Base-by-base conservation (phyloP, 2,113 vertebrate genomes). In the Fregata magnificens region DNA sequence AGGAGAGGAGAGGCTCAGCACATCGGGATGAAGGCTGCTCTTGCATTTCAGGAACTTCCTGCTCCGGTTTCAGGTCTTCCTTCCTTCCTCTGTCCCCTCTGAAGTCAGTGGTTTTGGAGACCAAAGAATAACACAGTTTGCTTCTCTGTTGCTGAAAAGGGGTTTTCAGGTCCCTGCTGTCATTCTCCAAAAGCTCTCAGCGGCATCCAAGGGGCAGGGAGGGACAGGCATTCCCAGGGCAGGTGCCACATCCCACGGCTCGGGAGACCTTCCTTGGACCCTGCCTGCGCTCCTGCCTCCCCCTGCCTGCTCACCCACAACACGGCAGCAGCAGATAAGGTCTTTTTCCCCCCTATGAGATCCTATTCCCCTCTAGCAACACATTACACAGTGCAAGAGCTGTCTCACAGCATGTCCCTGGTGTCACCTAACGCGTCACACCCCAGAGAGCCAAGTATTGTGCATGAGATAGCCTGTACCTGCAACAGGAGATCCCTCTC, bases 11-110 rank as follows among this genome's bases (percentile, higher is more conserved):
- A 86, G 67, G 69, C 65, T 90, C 96, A 96, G 67, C 90, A 86
- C 72, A 19, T 10, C 0, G 1, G 66, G 86, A n/a, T 62, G 89
- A 88, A 56, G 82, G 38, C 70, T 86, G 66, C 36, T 94, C 88
- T 97, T 31, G 0, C 5, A 4, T 96, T 96, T 91, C 93, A 97
- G 86, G 81, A 96, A 72, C 90, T 92, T 96, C 77, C 92, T 94
- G 47, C 80, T 96, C 93, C 4, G 4, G 88, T 96, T 96, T 97
- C 94, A 95, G 83, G 52, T 72, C 91, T 44, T 86, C 44, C 90
- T 95, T 89, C 95, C 89, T 90, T 93, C 90, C 90, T 82, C 59
- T 73, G 38, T 65, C 31, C 42, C 25, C 61, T 71, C 80, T 0
- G 2, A 88, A 76, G 80, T 52, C 6, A 3, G 61, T 44, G 34